Base-by-base conservation (phyloP, 2,113 vertebrate genomes). In the Gulo gulo region DNA sequence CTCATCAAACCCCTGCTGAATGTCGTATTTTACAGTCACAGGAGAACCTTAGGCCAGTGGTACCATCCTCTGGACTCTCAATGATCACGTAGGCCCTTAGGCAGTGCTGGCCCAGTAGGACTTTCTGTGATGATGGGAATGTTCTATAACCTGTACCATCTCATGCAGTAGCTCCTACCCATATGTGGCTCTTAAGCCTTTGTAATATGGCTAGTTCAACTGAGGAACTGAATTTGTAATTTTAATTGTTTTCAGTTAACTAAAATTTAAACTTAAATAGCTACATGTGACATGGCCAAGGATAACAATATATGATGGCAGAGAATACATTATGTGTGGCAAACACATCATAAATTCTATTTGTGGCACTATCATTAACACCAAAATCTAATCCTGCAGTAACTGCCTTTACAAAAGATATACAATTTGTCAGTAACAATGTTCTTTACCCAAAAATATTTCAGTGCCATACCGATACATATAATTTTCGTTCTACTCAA, bases 341-440 rank as follows among this genome's bases (percentile, higher is more conserved):
- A 95, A 94, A 34, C 24, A 82, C n/a, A 31, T 34, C 59, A 61
- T 65, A 94, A 92, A 74, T 81, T 34, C 31, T 24, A 93, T 63
- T 88, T 91, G 47, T 84, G 36, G 93, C 26, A 82, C 45, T 81
- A 80, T 89, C 65, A 71, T 52, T 88, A 71, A 90, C 65, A 89
- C 18, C 18, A 36, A 81, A 92, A 50, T 83, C 78, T 92, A 91
- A 89, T 59, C 16, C n/a, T 95, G 42, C 1, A 96, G 39, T 92
- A 93, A 52, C 10, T 73, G 86, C 18, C 29, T 96, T 95, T 95
- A 96, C 89, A 97, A 89, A 86, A 86, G 31, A 3, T 52, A 69
- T 39, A 9, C 3, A 52, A 86, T 21, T 81, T 85, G 34, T 69
- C 91, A 36, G 24, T 16, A 13, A n/a, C 24, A 76, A 42, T 26